Conservation (phyloP, 2,888 invertebrate species). For the Oxyscelio sp. region DNA sequence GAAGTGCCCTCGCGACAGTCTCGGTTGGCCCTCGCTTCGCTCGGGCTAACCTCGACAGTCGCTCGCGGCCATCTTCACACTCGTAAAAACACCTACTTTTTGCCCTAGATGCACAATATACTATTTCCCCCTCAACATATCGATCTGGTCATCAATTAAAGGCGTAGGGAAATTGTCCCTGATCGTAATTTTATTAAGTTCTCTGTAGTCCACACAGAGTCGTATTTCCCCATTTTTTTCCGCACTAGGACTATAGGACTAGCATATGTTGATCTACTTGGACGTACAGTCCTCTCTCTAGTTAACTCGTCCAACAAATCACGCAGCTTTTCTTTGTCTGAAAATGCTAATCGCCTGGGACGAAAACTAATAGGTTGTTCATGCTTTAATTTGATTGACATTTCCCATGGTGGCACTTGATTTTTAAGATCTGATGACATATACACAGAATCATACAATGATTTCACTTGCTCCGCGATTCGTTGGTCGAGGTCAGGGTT, state of each 20-base stretch:
- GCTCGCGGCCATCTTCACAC: too few species aligned
- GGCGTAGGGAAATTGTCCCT: background rate
- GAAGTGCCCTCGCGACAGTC: too few species aligned
- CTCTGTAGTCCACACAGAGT: slow-evolving; percentile 39
- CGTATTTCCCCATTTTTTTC: slow-evolving; percentile 40
- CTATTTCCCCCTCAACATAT: too few species aligned
- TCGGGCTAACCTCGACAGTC: too few species aligned
- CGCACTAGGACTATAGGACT: slow-evolving; percentile 30
- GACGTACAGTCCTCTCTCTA: slow-evolving; percentile 3
- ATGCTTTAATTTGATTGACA: slow-evolving; percentile 27
- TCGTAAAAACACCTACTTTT: too few species aligned
- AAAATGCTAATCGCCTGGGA: slow-evolving; percentile 22
- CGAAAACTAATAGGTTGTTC: slow-evolving; percentile 50
- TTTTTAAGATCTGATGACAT: too few species aligned
- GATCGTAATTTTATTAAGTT: slow-evolving; percentile 56
- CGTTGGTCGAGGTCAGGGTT: too few species aligned
- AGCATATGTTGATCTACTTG: slow-evolving; percentile 18
- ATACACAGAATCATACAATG: too few species aligned
- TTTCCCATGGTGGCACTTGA: background rate
- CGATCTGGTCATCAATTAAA: too few species aligned
- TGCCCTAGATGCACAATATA: too few species aligned
- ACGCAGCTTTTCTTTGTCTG: slow-evolving; percentile 36
- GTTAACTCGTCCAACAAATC: slow-evolving; percentile 18
- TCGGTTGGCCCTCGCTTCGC: too few species aligned
- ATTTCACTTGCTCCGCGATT: too few species aligned